Conservation (phyloP, 2,797 vertebrate species). For the Malurus leucopterus region DNA sequence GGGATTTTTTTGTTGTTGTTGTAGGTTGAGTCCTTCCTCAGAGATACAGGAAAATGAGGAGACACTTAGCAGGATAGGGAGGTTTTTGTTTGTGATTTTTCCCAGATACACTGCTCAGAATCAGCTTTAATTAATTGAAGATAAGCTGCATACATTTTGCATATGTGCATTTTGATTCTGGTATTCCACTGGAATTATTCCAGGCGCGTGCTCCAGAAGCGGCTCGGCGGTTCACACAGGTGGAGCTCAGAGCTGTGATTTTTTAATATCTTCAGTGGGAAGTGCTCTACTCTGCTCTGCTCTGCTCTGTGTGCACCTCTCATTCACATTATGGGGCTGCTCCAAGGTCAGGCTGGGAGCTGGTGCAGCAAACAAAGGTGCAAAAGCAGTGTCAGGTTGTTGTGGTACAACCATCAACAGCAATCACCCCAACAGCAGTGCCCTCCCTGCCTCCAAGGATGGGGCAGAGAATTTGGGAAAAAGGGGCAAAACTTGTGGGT, state of each 20-base stretch:
- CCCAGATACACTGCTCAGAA: conserved; percentile 47
- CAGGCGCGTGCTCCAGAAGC: background rate
- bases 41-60: conserved; percentile 36
- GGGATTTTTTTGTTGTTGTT: conserved; percentile 58
- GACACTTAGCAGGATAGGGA: conserved; percentile 34
- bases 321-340: background rate
- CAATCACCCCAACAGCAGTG: background rate
- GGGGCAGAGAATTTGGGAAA: background rate
- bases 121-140: conserved; percentile 59
- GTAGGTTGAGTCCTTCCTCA: conserved; percentile 60
- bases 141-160: conserved; percentile 53
- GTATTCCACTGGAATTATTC: conserved; percentile 43
- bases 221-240: background rate
- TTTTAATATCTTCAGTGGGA: background rate
- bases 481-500: background rate
- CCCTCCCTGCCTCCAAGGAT: background rate
- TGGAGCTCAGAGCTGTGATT: background rate
- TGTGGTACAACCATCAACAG: background rate
- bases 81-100: conserved; percentile 51
- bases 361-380: background rate
- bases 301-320: background rate
- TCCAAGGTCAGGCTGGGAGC: background rate
- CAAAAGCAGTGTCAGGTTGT: background rate
- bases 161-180: conserved; percentile 57
- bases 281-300: background rate